A percentile compares a stretch with the other conserved stretches of the same genome.
Evolutionary conservation across 2,113 vertebrate species (phyloP).

Genomic region (Zosterops japonicus): DNA sequence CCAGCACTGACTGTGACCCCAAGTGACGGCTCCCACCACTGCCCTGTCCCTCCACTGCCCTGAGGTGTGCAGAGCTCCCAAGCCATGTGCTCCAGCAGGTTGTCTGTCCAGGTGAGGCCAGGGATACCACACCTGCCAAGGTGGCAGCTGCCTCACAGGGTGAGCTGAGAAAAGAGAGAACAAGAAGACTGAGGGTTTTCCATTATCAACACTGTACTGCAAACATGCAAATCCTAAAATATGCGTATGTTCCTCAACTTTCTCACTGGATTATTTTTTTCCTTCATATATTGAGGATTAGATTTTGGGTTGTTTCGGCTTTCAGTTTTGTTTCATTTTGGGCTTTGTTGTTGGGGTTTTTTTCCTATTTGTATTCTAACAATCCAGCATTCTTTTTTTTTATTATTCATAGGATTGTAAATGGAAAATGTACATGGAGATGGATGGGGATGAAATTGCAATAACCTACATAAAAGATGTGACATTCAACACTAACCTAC

Average conservation of each 20-base stretch:
- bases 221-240: background rate
- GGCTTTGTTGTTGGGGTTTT: background rate
- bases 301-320: background rate
- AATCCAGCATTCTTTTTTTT: constrained; percentile 67
- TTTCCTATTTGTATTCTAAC: constrained; percentile 51
- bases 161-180: background rate
- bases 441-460: constrained; percentile 95
- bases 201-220: background rate
- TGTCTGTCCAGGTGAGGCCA: background rate
- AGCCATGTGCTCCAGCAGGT: accelerated
- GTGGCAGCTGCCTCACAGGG: background rate
- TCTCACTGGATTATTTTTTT: accelerated
- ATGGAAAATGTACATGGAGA: constrained; percentile 99
- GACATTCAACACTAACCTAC: constrained; percentile 88
- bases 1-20: background rate
- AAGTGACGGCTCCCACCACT: background rate
- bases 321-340: background rate
- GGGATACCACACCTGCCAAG: background rate
- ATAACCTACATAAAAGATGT: constrained; percentile 97
- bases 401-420: constrained; percentile 90
- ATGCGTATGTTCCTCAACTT: background rate
- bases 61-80: background rate
- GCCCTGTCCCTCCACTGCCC: background rate
- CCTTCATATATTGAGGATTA: background rate
- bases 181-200: background rate